Evolutionary conservation across 2,113 vertebrate genomes (phyloP).

Genomic region (Colossoma macropomum): DNA sequence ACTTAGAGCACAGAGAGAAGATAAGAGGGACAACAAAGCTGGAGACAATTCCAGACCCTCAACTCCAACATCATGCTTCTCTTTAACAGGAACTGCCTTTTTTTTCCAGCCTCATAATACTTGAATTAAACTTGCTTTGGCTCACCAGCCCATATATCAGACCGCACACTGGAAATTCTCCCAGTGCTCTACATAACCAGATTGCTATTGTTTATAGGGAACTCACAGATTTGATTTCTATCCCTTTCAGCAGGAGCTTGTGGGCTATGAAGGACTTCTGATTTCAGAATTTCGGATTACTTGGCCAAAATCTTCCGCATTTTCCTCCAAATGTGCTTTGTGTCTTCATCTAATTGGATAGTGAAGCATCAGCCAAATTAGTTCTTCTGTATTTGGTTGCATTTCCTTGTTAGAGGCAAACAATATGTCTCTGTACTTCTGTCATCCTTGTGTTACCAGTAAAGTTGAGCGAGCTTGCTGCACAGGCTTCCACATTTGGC

Average conservation of each 20-base stretch:
- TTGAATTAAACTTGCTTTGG: slow-evolving; percentile 3
- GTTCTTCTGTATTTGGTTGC: not conserved
- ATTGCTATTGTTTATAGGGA: not conserved
- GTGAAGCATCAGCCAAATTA: not conserved
- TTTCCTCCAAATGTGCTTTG: not conserved
- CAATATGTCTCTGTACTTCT: not conserved
- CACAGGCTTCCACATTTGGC: not conserved
- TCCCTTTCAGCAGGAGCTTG: not conserved
- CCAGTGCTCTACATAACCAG: not conserved
- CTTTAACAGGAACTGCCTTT: not conserved
- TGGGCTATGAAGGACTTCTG: not conserved
- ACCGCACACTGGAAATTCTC: not conserved
- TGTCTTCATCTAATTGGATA: not conserved
- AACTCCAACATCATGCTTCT: no score
- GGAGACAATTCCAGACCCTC: not conserved
- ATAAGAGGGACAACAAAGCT: no score
- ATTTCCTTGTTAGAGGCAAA: not conserved
- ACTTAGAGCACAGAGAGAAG: no score
- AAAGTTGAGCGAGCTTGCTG: no score
- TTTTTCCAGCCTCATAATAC: not conserved
- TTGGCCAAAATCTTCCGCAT: not conserved
- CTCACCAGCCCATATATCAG: not conserved
- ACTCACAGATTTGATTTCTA: slow-evolving; percentile 1
- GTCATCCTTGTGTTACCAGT: not conserved
- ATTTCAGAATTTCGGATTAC: not conserved